These are phyloP conservation scores for Menura novaehollandiae DNA, from an alignment of 2,113 vertebrate genomes.

Conservation along the genomic window DNA sequence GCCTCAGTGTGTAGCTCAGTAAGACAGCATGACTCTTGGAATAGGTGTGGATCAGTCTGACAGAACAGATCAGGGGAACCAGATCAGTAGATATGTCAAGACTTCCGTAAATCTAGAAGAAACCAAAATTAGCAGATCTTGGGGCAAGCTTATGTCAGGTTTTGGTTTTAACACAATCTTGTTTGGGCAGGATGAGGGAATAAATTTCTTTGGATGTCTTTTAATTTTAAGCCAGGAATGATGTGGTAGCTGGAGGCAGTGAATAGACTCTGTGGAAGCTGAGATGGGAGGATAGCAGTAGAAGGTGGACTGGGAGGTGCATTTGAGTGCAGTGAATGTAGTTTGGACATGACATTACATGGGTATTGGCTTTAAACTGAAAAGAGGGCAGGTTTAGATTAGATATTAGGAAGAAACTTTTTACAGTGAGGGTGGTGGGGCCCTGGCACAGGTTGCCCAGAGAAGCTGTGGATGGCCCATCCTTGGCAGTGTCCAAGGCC, in stretches of 20 bases:
- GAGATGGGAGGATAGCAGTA: not conserved
- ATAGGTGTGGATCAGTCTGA: not conserved
- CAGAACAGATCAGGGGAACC: not conserved
- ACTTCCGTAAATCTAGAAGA: not conserved
- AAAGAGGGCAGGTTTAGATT: not conserved
- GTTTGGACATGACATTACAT: not conserved
- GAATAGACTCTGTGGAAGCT: not conserved
- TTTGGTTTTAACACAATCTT: not conserved
- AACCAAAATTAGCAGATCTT: not conserved
- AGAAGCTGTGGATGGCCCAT: not conserved
- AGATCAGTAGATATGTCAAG: not conserved
- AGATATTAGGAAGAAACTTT: not conserved
- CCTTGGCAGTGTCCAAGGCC: not conserved
- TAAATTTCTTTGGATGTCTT: not conserved
- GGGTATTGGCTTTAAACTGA: not conserved
- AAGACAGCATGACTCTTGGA: not conserved
- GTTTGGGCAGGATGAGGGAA: not conserved
- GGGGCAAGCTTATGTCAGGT: not conserved
- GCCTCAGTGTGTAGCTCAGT: not conserved
- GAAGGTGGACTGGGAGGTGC: not conserved
- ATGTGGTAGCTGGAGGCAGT: not conserved
- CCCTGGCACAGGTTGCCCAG: not conserved
- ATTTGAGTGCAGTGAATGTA: not conserved
- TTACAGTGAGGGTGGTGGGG: not conserved
- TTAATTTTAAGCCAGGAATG: not conserved